phyloP scores from a whole-genome alignment of 2,888 invertebrate genomes.

The Phasia obesa region DNA sequence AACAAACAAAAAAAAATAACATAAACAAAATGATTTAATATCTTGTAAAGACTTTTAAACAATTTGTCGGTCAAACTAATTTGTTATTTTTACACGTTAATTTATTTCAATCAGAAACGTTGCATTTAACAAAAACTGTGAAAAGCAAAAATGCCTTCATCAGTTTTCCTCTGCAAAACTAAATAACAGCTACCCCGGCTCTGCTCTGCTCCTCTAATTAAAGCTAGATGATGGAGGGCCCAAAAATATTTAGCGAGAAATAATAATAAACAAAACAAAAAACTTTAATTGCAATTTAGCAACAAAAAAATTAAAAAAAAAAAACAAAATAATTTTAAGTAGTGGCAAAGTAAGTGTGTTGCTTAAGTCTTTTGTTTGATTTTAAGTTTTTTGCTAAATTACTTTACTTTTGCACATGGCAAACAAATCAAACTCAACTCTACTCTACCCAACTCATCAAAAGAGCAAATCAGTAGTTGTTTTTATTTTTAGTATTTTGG shows the following conservation, averaged over 20 bases:
- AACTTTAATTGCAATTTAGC: constrained; percentile 66
- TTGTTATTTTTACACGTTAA: constrained; percentile 71
- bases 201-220: not conserved
- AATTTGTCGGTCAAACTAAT: constrained; percentile 71
- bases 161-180: not conserved
- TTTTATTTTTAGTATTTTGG: not conserved
- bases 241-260: constrained; percentile 37
- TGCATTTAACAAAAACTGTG: not conserved
- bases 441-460: no score
- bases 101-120: constrained; percentile 63
- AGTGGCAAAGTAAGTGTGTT: constrained; percentile 34
- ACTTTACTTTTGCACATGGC: constrained; percentile 40
- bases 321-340: not conserved
- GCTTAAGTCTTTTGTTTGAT: constrained; percentile 58
- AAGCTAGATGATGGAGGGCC: constrained; percentile 15
- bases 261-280: constrained; percentile 9
- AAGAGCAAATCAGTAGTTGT: constrained; percentile 59
- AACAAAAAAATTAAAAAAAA: not conserved
- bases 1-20: not conserved
- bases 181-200: not conserved
- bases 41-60: constrained; percentile 68
- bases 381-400: constrained; percentile 46
- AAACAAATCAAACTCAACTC: constrained; percentile 68
- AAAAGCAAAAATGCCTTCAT: constrained; percentile 21
- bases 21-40: constrained; percentile 62